These are phyloP conservation scores for Halichoerus grypus DNA, from an alignment of 2,113 vertebrate genomes.

Conservation along the genomic window DNA sequence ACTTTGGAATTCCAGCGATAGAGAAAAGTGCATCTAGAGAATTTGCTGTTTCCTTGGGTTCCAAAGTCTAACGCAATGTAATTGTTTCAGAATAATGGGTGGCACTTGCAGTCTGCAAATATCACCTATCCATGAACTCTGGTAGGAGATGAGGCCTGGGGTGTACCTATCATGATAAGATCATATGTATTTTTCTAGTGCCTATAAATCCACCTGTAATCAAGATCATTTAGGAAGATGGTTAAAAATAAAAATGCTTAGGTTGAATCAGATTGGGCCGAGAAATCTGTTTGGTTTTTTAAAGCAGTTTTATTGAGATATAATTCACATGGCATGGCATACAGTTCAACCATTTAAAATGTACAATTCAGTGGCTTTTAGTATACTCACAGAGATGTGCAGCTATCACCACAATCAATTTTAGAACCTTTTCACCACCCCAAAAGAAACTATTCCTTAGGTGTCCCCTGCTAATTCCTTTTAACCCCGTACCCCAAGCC, in stretches of 20 bases:
- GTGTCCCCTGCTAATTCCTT: not conserved
- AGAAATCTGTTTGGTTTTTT: not conserved
- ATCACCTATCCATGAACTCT: not conserved
- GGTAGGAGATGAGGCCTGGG: not conserved
- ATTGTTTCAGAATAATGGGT: constrained; percentile 21
- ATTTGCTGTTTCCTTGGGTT: not conserved
- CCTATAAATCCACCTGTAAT: not conserved
- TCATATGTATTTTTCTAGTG: not conserved
- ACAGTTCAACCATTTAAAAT: not conserved
- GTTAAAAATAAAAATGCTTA: constrained; percentile 1
- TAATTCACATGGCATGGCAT: not conserved
- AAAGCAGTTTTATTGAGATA: not conserved
- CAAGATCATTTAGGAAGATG: not conserved
- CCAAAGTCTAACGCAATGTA: not conserved
- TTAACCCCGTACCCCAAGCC: not conserved
- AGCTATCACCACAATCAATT: not conserved
- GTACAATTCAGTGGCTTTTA: not conserved
- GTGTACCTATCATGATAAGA: not conserved
- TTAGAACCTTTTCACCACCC: not conserved
- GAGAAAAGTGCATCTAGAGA: not conserved
- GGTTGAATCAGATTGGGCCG: not conserved
- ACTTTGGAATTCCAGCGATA: not conserved
- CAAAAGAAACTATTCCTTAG: not conserved
- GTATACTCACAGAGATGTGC: not conserved
- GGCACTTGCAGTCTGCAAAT: not conserved